Evolutionary conservation across 2,797 vertebrate genomes (phyloP).

Genomic region (Xenops minutus): DNA sequence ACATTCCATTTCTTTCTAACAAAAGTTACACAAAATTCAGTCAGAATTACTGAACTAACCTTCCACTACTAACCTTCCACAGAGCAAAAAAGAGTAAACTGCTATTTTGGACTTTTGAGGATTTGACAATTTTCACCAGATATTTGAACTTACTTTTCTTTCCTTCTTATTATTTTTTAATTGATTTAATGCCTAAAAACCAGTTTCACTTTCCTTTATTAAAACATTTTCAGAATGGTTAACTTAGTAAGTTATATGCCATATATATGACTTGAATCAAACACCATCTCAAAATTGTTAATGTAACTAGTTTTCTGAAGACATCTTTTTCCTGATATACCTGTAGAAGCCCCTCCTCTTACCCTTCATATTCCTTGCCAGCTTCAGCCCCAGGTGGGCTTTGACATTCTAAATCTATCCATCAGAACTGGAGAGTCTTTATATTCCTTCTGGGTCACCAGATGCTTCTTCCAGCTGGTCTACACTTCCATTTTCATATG

Average conservation of each 20-base stretch:
- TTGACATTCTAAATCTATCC: neutral
- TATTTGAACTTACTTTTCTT: neutral
- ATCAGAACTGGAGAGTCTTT: neutral
- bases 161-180: neutral
- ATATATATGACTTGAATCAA: neutral
- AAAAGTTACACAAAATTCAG: neutral
- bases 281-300: neutral
- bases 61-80: neutral
- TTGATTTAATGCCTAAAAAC: neutral
- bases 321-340: neutral
- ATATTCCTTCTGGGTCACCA: neutral
- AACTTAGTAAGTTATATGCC: neutral
- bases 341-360: neutral
- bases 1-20: neutral
- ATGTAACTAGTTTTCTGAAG: neutral
- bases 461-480: neutral
- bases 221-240: neutral
- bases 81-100: neutral
- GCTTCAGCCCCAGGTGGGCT: neutral
- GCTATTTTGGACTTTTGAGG: neutral
- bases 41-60: neutral
- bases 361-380: neutral
- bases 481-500: neutral
- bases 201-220: neutral
- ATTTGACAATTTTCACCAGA: neutral